These are phyloP conservation scores for Opisthocomus hoazin DNA, from an alignment of 2,113 vertebrate genomes.

Conservation along the genomic window DNA sequence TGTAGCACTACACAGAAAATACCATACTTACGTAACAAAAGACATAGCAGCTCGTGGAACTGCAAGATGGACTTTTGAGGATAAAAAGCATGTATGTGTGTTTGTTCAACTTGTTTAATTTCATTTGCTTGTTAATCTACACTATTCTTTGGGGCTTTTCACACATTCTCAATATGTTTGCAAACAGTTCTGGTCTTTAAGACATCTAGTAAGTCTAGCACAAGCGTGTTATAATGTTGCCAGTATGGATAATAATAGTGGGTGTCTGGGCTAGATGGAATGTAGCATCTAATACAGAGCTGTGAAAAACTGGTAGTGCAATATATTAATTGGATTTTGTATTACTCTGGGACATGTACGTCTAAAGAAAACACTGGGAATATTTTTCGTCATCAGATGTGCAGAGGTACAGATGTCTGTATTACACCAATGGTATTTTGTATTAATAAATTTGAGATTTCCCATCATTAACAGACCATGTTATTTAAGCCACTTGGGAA, in stretches of 20 bases:
- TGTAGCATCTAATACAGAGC: not conserved
- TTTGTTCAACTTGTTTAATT: not conserved
- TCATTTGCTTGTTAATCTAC: not conserved
- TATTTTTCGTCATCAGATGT: not conserved
- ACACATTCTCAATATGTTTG: not conserved
- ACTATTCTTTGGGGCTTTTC: not conserved
- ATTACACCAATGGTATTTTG: not conserved
- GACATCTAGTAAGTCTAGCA: not conserved
- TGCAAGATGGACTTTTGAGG: not conserved
- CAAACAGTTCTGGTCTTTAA: not conserved
- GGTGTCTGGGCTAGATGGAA: not conserved
- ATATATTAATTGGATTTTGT: not conserved
- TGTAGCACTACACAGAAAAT: not conserved
- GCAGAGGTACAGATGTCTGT: not conserved
- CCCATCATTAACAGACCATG: not conserved
- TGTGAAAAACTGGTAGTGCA: not conserved
- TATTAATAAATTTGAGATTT: slow-evolving; percentile 8
- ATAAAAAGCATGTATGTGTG: not conserved
- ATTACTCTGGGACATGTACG: not conserved
- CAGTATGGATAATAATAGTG: not conserved
- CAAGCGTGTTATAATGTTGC: not conserved
- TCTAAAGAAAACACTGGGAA: not conserved
- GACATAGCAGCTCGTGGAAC: not conserved
- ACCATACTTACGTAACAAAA: not conserved
- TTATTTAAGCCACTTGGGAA: not conserved